phyloP scores from a whole-genome alignment of 2,888 invertebrate genomes.

The Pyrrhia umbra region DNA sequence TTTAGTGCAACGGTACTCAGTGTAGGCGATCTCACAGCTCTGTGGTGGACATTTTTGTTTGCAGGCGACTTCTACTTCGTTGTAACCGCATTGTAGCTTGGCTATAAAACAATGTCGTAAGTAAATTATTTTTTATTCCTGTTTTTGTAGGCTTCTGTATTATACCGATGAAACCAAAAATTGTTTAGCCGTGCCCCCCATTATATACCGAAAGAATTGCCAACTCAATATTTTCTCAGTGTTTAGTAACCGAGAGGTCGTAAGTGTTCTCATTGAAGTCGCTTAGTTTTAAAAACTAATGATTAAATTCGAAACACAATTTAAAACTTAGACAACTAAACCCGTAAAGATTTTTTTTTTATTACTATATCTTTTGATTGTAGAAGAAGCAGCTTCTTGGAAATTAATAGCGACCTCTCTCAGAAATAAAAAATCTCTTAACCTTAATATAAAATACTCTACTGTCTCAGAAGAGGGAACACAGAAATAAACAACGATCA shows the following conservation, averaged over 20 bases:
- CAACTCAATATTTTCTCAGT: no score
- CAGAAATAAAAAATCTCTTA: no score
- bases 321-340: background rate
- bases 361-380: background rate
- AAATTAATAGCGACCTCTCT: no score
- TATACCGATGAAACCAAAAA: no score
- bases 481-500: background rate
- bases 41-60: conserved; percentile 69
- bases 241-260: no score
- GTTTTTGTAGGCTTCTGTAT: no score
- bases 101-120: conserved; percentile 18
- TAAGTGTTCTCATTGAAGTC: background rate
- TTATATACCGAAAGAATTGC: no score
- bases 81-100: conserved; percentile 58
- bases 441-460: no score
- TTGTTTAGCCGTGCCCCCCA: no score
- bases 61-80: conserved; percentile 66
- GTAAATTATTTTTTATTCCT: no score
- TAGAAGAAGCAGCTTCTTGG: no score
- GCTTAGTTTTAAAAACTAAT: background rate
- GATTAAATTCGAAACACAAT: background rate
- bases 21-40: conserved; percentile 67
- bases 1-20: conserved; percentile 59
- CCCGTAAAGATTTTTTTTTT: background rate
- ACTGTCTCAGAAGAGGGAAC: no score